Evolutionary conservation across 2,888 invertebrate species (phyloP).

Genomic region (Apantesis nais): DNA sequence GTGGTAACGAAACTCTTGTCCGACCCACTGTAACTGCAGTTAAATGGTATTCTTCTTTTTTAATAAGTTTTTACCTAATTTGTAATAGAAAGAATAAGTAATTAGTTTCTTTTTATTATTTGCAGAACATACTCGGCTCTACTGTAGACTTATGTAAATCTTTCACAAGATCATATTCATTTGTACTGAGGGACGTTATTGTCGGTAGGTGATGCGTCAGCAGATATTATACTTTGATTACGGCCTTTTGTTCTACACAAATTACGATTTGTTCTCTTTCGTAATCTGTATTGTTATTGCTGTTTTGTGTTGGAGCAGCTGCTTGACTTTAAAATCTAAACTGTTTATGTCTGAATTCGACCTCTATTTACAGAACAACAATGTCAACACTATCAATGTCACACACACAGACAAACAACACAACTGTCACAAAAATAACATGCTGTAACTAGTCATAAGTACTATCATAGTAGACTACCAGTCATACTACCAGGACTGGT

Average conservation of each 20-base stretch:
- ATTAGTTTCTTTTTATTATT: not conserved
- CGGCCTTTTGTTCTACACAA: conserved; percentile 42
- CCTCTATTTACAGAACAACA: not conserved
- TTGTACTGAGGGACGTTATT: conserved; percentile 34
- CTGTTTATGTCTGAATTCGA: not conserved
- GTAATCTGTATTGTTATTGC: conserved; percentile 17
- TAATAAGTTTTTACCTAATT: too few species aligned
- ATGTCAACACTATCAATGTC: too few species aligned
- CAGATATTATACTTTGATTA: conserved; percentile 42
- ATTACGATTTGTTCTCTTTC: conserved; percentile 29
- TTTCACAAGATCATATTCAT: conserved; percentile 32
- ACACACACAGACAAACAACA: too few species aligned
- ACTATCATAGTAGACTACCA: not conserved
- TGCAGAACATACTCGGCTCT: not conserved
- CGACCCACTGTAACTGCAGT: not conserved
- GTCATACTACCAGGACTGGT: too few species aligned
- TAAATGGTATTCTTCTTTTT: too few species aligned
- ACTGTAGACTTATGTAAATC: conserved; percentile 18
- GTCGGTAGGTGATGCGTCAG: conserved; percentile 40
- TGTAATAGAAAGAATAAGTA: not conserved
- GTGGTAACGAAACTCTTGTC: not conserved
- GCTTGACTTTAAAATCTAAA: not conserved
- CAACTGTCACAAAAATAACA: not conserved
- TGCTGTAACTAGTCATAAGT: not conserved
- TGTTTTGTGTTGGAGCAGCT: not conserved